Base-by-base conservation (phyloP, 2,888 invertebrate genomes). In the Apomyelois bistriatella region DNA sequence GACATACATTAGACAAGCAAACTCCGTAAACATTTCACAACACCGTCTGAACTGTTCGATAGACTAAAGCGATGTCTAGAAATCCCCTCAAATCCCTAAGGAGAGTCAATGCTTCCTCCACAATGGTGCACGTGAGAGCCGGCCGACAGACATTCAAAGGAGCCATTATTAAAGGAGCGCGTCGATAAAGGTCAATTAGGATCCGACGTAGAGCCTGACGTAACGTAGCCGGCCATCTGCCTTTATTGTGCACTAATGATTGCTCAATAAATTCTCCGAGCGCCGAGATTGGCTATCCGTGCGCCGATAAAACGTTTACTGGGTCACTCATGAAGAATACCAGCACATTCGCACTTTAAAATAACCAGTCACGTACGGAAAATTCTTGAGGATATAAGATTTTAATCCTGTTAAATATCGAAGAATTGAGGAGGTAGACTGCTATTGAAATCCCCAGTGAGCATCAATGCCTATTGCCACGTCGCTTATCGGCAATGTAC, bases 401-500 rank as follows among this genome's bases (percentile, higher is more conserved):
- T 22, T 79, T 76, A 82, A 85, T 82, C 82, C 83, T 76, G 81
- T 83, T 82, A 82, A 77, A 76, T 76, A 72, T 82, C 81, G 76
- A 81, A 83, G 83, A 84, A 84, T 82, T 69, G 74, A 79, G 75
- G 66, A 76, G 79, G 78, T 74, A 85, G 81, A 76, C 79, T 79
- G 75, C 80, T 76, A 85, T 88, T 82, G 82, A 86, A 83, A 77
- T 86, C 84, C 82, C 85, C 72, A 69, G 82, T 76, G 87, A 85
- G 78, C 85, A 82, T 87, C 83, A 88, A 86, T 86, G 84, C 86
- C 84, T 86, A 85, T 85, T 87, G 86, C 84, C 77, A 79, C 79
- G 85, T 85, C 85, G 83, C 79, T 87, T 87, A 87, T 86, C 86
- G 79, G 69, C 80, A 79, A 75, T 78, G 75, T 77, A 77, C 63